Evolutionary conservation across 2,113 vertebrate species (phyloP).

Genomic region (Carassius carassius): DNA sequence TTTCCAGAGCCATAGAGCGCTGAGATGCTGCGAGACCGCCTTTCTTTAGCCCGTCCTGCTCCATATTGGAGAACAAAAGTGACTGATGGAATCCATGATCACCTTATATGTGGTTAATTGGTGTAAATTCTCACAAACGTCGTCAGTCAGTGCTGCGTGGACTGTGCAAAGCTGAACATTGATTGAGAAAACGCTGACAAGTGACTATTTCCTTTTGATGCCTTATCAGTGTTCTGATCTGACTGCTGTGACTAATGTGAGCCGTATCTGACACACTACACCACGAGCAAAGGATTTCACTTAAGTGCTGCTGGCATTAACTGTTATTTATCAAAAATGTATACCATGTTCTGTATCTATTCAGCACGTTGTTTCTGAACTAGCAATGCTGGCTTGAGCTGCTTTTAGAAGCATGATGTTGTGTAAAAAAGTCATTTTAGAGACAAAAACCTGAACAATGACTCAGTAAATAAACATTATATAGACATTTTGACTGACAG

Average conservation of each 20-base stretch:
- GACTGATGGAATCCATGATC: constrained; percentile 33
- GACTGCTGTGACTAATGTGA: background rate
- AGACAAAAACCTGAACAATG: background rate
- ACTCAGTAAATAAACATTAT: background rate
- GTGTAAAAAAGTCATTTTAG: background rate
- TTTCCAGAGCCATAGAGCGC: constrained; percentile 83
- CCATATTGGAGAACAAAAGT: constrained; percentile 36
- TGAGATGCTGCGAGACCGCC: constrained; percentile 45
- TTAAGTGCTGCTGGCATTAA: constrained; percentile 32
- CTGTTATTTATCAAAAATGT: constrained; percentile 36
- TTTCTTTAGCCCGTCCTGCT: background rate
- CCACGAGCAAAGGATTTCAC: background rate
- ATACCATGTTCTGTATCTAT: background rate
- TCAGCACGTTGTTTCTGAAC: background rate
- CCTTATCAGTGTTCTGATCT: constrained; percentile 27
- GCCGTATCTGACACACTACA: constrained; percentile 19
- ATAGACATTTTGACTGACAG: background rate
- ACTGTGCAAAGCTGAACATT: constrained; percentile 33
- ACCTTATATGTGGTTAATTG: constrained; percentile 27
- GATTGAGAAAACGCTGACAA: background rate
- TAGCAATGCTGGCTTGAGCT: background rate
- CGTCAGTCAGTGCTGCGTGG: constrained; percentile 6
- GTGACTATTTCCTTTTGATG: constrained; percentile 33
- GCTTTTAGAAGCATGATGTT: background rate
- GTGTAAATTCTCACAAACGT: background rate